These are phyloP conservation scores for Paralvinella palmiformis DNA, from an alignment of 1,140 invertebrate genomes.

Conservation along the genomic window DNA sequence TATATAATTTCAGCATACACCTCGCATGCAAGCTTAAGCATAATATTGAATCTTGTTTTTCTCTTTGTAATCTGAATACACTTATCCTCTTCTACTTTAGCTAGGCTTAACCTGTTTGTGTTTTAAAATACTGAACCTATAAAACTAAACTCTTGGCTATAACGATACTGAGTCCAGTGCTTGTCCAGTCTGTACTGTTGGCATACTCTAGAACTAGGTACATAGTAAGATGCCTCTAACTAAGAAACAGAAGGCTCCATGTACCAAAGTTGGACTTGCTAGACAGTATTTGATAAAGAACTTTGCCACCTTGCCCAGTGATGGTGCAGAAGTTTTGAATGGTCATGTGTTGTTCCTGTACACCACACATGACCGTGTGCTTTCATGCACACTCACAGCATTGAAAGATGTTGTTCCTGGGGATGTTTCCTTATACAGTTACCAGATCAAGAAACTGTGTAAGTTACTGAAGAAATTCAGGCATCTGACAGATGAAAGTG, in stretches of 20 bases:
- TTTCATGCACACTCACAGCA: background rate
- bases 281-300: background rate
- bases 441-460: slow-evolving; percentile 1
- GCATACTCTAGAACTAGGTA: no score
- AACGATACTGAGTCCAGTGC: no score
- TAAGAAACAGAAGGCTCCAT: background rate
- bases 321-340: background rate
- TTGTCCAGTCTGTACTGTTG: no score
- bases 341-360: background rate
- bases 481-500: background rate
- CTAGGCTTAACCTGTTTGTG: no score
- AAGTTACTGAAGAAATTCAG: background rate
- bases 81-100: no score
- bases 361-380: background rate
- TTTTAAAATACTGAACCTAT: no score
- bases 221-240: slow-evolving; percentile 2
- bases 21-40: no score
- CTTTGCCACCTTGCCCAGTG: background rate
- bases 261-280: background rate
- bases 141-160: no score
- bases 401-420: background rate
- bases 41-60: no score
- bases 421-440: background rate
- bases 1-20: no score
- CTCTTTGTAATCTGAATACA: no score